Percentiles rank a stretch among this genome's conserved stretches.
phyloP scores from a whole-genome alignment of 2,888 invertebrate species.

The Drosophila parthenogenetica region DNA sequence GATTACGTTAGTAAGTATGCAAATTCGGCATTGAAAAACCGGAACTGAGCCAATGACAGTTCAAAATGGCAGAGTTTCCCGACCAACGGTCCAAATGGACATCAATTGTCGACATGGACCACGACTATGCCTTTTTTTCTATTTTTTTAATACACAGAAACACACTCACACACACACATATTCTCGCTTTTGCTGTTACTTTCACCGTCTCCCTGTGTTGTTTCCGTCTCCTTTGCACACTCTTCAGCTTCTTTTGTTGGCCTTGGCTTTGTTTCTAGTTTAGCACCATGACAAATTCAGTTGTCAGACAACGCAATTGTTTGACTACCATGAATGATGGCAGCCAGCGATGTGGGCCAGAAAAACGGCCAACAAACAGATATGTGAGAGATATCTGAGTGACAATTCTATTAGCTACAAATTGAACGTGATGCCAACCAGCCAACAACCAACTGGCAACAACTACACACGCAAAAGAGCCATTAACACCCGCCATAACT shows the following conservation, averaged over 20 bases:
- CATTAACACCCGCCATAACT: constrained; percentile 69
- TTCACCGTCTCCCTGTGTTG: not conserved
- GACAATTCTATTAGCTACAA: constrained; percentile 75
- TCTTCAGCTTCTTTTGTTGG: constrained; percentile 45
- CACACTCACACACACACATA: not conserved
- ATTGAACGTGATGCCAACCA: constrained; percentile 54
- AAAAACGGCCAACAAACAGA: constrained; percentile 45
- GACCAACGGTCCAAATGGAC: constrained; percentile 14
- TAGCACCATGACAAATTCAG: constrained; percentile 73
- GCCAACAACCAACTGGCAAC: constrained; percentile 28
- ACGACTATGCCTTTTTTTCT: constrained; percentile 24
- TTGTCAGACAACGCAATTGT: constrained; percentile 76
- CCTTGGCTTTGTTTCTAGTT: constrained; percentile 73
- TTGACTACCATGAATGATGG: constrained; percentile 68
- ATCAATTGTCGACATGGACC: constrained; percentile 3
- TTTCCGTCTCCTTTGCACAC: not conserved
- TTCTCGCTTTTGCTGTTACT: not conserved
- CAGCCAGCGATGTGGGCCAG: constrained; percentile 21
- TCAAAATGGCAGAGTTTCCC: constrained; percentile 47
- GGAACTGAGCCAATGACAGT: constrained; percentile 56
- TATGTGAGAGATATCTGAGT: constrained; percentile 64
- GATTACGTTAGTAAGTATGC: not conserved
- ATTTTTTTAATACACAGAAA: constrained; percentile 16
- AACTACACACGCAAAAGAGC: constrained; percentile 65
- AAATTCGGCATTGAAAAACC: constrained; percentile 34